Base-by-base conservation (phyloP, 2,888 invertebrate genomes). In the Drosophila monieri region DNA sequence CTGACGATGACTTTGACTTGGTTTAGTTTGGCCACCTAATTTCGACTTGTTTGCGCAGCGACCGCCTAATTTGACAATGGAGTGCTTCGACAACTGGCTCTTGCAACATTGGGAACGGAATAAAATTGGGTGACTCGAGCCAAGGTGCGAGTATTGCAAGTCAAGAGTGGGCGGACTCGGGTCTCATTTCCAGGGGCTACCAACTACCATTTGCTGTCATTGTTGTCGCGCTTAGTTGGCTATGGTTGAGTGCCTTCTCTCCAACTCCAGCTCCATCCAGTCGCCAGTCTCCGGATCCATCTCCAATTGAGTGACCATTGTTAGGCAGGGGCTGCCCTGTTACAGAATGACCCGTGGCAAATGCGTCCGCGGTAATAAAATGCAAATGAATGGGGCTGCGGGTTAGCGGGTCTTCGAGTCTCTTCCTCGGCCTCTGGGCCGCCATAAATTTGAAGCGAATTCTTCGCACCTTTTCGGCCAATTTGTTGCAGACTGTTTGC, bases 341-440 rank as follows among this genome's bases (percentile, higher is more conserved):
- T 64, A 65, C 66, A 86, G 84, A 84, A 86, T 88, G 86, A 88
- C 88, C 88, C 86, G 85, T 85, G 85, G 85, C 88, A 84, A 85
- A 85, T 84, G 88, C 68, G 74, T 58, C 53, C 43, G 76, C 66
- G 64, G 80, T 76, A 77, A 88, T 88, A 88, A 88, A 84, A 84
- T 88, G 84, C 77, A 88, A 84, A 84, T 88, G 77, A 84, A 88
- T 84, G 84, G 66, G 84, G 66, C 68, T 71, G 73, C 51, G 55
- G 72, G 74, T n/a, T 49, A 6, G 14, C 35, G 10, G 6, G 25
- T 41, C 25, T 12, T 37, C 8, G 6, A 6, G 12, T 21, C 41
- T 41, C 30, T 37, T 39, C 44, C 39, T 47, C 14, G 2, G 32
- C 48, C 54, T 1, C n/a, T 65, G 53, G 54, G 47, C 58, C 49